Conservation (phyloP, 2,888 invertebrate genomes). For the Caenorhabditis sulstoni region DNA sequence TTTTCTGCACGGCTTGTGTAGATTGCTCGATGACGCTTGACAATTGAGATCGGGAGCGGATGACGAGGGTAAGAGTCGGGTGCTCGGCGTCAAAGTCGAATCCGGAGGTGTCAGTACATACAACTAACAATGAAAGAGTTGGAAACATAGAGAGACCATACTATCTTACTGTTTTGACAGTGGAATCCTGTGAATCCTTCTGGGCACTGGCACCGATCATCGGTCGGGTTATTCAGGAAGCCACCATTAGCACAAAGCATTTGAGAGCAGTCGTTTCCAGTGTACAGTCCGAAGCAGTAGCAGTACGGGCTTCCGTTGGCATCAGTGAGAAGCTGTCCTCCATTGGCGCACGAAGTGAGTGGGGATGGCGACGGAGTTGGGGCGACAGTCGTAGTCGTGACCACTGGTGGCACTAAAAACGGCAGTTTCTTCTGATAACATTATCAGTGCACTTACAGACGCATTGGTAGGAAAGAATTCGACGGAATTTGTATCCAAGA, state of each 20-base stretch:
- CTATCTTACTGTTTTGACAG: conserved; percentile 63
- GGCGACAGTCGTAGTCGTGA: conserved; percentile 44
- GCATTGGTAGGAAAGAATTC: conserved; percentile 64
- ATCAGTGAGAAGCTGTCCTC: conserved; percentile 61
- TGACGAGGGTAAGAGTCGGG: conserved; percentile 70
- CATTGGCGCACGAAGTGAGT: conserved; percentile 63
- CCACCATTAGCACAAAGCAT: conserved; percentile 70
- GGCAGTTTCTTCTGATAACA: neutral
- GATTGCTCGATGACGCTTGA: conserved; percentile 65
- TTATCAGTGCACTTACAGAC: conserved; percentile 49
- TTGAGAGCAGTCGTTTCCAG: conserved; percentile 64
- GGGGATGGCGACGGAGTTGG: conserved; percentile 56
- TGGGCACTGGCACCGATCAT: conserved; percentile 58
- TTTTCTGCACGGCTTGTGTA: conserved; percentile 25
- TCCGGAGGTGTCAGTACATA: conserved; percentile 64
- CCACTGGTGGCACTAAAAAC: conserved; percentile 52
- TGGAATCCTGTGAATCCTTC: conserved; percentile 67
- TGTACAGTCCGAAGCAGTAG: conserved; percentile 64
- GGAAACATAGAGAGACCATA: no score
- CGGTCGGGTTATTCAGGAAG: conserved; percentile 22
- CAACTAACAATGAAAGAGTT: conserved; percentile 48
- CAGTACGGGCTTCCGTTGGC: conserved; percentile 61
- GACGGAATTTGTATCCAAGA: conserved; percentile 69
- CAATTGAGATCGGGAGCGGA: conserved; percentile 61
- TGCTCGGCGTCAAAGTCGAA: conserved; percentile 64